Conservation (phyloP, 2,113 vertebrate genomes). For the Mixornis gularis region DNA sequence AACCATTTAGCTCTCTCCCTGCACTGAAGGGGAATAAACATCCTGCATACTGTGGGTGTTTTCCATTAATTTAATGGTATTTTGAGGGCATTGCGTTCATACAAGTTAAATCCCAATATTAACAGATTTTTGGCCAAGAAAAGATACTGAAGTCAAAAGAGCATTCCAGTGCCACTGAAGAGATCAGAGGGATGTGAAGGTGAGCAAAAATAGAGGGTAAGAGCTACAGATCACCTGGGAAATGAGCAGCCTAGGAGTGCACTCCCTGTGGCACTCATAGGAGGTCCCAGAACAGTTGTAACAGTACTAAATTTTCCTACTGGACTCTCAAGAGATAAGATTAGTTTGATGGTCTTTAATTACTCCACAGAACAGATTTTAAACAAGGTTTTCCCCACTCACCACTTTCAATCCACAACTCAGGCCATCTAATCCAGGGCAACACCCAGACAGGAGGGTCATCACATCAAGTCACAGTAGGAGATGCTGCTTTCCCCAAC, state of each 20-base stretch:
- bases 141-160: neutral
- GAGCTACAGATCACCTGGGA: neutral
- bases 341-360: neutral
- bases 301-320: rapidly evolving
- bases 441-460: neutral
- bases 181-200: neutral
- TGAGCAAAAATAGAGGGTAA: neutral
- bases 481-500: neutral
- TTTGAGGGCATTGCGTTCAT: neutral
- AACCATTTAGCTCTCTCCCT: neutral
- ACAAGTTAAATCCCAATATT: neutral
- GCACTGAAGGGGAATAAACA: neutral
- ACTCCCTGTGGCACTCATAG: rapidly evolving
- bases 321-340: neutral
- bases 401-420: neutral
- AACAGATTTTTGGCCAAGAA: neutral
- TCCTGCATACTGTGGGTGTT: rapidly evolving
- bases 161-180: neutral
- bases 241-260: neutral
- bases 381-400: neutral
- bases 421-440: neutral
- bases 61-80: neutral
- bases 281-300: neutral
- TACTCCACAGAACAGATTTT: neutral
- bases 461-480: neutral